Evolutionary conservation across 37 sponge, comb jelly and placozoan genomes (phyloP), one percentile per base, ranked within the genome.

Genomic region (Lycopodina hypogea): DNA sequence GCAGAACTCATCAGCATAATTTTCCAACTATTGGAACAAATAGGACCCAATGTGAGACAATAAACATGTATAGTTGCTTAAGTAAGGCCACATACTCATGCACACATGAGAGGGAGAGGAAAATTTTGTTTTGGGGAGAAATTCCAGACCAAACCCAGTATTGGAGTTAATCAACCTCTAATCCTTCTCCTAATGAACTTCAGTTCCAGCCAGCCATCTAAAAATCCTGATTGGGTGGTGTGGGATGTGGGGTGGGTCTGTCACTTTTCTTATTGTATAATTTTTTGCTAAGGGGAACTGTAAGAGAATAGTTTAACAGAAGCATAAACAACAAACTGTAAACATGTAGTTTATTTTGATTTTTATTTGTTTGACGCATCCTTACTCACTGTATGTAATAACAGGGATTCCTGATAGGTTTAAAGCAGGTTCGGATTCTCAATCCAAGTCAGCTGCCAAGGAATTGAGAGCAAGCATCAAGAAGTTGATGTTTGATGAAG

Each of bases 401-500:
- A 24, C 28, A 28, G 30, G 23, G 28, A 68, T 19, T 68, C 7
- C 34, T 34, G 38, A 68, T 8, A 34, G 28, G 48, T 36, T 26
- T n/a, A 71, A 71, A 42, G 52, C 48, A 6, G 14, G 3, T 3
- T 71, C 45, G 41, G 72, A 52, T 6, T n/a, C 7, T 15, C 38
- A 48, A 8, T 34, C 40, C 34, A 77, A 78, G 78, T 30, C 41
- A 21, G 32, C 70, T 35, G 30, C 56, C 30, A n/a, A n/a, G n/a
- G 85, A 85, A 37, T 65, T 85, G 50, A 87, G 81, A 55, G 39
- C 63, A 9, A 67, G 75, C 32, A 39, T 87, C 36, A 87, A 87
- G 76, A 75, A 69, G 69, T 24, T 82, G 0, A 87, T 87, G 78
- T 78, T 81, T 68, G 22, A 45, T 42, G n/a, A n/a, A n/a, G n/a